A percentile compares a stretch with the other conserved stretches of the same genome.
Evolutionary conservation across 2,113 vertebrate genomes (phyloP).

Genomic region (Oncorhynchus nerka): DNA sequence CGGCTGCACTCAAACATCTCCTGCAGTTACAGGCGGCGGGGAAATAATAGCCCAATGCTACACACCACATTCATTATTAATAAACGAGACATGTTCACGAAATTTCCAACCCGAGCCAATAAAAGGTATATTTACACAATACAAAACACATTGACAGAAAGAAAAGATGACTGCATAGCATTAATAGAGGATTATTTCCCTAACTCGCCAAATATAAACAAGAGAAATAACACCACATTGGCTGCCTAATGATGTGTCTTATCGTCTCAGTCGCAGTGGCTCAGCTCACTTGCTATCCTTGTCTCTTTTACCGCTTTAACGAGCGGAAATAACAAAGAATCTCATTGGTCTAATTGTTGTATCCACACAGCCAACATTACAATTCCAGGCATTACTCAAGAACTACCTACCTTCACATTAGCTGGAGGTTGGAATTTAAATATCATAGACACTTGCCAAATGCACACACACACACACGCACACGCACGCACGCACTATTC

Average conservation of each 20-base stretch:
- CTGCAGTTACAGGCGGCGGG: slow-evolving; percentile 60
- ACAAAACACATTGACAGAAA: slow-evolving; percentile 40
- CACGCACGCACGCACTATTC: too few relatives aligned
- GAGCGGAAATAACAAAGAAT: slow-evolving; percentile 79
- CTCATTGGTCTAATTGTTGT: slow-evolving; percentile 71
- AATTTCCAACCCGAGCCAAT: slow-evolving; percentile 67
- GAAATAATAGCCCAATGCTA: slow-evolving; percentile 30
- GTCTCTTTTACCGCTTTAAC: slow-evolving; percentile 74
- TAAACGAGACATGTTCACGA: slow-evolving; percentile 65
- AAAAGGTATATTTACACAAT: slow-evolving; percentile 69
- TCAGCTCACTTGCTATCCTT: slow-evolving; percentile 43
- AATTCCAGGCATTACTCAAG: slow-evolving; percentile 32
- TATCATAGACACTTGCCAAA: too few relatives aligned
- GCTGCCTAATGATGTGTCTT: slow-evolving; percentile 75
- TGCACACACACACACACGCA: too few relatives aligned
- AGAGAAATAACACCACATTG: slow-evolving; percentile 60
- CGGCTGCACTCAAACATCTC: slow-evolving; percentile 39
- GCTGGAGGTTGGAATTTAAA: too few relatives aligned
- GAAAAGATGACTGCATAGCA: slow-evolving; percentile 45
- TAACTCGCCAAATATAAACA: slow-evolving; percentile 20
- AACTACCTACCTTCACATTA: not conserved
- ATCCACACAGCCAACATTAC: slow-evolving; percentile 58
- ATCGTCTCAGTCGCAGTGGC: slow-evolving; percentile 76
- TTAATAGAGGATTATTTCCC: slow-evolving; percentile 50
- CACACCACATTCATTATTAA: slow-evolving; percentile 63